Evolutionary conservation across 2,797 vertebrate species (phyloP), one percentile per base, ranked within the genome.

Genomic region (Cirrhinus molitorella): DNA sequence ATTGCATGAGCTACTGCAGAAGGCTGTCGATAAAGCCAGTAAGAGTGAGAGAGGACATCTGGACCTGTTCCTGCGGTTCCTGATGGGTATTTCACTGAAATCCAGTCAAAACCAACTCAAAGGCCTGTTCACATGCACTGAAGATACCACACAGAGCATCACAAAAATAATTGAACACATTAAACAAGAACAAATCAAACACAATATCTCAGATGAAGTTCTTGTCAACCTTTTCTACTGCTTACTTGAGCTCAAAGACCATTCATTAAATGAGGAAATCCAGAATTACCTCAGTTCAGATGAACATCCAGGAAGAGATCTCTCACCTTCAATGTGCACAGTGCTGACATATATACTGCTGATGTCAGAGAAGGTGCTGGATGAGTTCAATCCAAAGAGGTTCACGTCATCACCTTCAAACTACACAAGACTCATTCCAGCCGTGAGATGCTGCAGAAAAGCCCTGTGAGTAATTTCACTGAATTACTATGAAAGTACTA

Each of bases 161-260:
- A n/a, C 2, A 47, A 13, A 43, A 70, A 57, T 10, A 3, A 19
- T 5, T 28, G 21, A 57, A 23, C 23, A 55, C 34, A 80, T 80
- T 28, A 80, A 80, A 17, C 23, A 59, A 28, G 11, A 31, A 43
- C 45, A 31, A 25, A 16, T n/a, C n/a, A n/a, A n/a, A n/a, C n/a
- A n/a, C n/a, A 43, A 6, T 8, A 19, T 45, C 2, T 1, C 51
- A 57, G 65, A 70, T 5, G 37, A 25, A 59, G 37, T 17, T 71
- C 21, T 47, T 53, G 67, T 71, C 34, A 80, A 80, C 47, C 66
- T 80, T 4, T 70, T 80, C 28, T 47, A 57, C 79, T 80, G 79
- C 23, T 45, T 80, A n/a, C 45, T 43, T 55, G 79, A 80, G 63
- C 79, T 80, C 13, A 71, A 57, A 5, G 79, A 80, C 7, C 1